Evolutionary conservation across 2,888 invertebrate species (phyloP), one percentile per base, ranked within the genome.

Genomic region (Apotomis turbidana): DNA sequence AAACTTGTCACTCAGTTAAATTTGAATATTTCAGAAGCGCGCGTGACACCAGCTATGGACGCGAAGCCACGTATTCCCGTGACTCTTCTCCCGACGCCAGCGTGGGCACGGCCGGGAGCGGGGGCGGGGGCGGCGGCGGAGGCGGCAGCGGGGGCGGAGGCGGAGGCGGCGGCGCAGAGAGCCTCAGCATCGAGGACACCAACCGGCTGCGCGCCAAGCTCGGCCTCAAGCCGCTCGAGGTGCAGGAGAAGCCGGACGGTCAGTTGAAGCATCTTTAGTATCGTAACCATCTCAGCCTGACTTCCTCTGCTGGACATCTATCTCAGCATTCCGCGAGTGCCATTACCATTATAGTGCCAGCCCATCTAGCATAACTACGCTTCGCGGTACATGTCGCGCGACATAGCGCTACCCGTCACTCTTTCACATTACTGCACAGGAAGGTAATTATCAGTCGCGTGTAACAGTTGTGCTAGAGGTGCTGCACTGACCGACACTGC

Each of bases 191-290:
- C 62, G 96, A 96, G 68, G 97, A 97, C 80, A 97, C 97, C 5
- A 99, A 99, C 89, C 97, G 96, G 78, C 90, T 99, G 10, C 94
- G 99, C 81, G 97, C 97, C 1, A 98, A 98, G 86, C 94, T 99
- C 38, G 99, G 99, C 0, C 93, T 99, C 51, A 98, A 98, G 84
- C 99, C 99, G 0, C 91, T 99, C 4, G 97, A 98, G 80, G 90
- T 96, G 0, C 93, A 94, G 12, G 91, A 90, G 80, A 83, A 90
- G 77, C 85, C 85, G 3, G 86, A 87, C 38, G 91, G 93, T 91
- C 68, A 75, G 80, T 76, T 9, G 3, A 44, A 27, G 27, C 27
- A 27, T 27, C 27, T 27, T 27, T 27, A 27, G 1, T 27, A 27
- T 27, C 27, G 27, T 27, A 27, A 27, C 27, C 27, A 0, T 27